phyloP scores from a whole-genome alignment of 2,888 invertebrate species.

The Lepeophtheirus nordmannii region DNA sequence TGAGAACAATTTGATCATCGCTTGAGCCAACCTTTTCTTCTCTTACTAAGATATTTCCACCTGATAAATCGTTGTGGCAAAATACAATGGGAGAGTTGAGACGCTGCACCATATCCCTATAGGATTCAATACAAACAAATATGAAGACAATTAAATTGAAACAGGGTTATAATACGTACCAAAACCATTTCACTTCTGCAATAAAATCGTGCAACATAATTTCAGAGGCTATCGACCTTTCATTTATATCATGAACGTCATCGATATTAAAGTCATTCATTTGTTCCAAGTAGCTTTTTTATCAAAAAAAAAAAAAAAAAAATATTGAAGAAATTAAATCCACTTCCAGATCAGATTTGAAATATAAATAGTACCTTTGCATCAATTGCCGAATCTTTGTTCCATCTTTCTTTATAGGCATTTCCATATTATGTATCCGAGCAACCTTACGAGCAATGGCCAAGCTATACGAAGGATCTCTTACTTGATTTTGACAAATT shows the following conservation, averaged over 20 bases:
- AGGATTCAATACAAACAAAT: slow-evolving; percentile 20
- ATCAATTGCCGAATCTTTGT: slow-evolving; percentile 1
- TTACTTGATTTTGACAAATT: slow-evolving; percentile 61
- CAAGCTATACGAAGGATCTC: slow-evolving; percentile 57
- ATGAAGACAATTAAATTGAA: background rate
- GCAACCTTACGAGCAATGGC: slow-evolving; percentile 87
- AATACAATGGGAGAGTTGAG: slow-evolving; percentile 67
- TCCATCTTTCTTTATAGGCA: slow-evolving; percentile 87
- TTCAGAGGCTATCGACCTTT: slow-evolving; percentile 35
- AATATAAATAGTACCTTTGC: background rate
- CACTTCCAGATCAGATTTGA: too few relatives aligned
- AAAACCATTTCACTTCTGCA: slow-evolving; percentile 52
- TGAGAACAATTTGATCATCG: slow-evolving; percentile 49
- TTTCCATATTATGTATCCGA: slow-evolving; percentile 74
- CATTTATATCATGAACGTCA: slow-evolving; percentile 35
- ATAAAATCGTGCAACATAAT: slow-evolving; percentile 44
- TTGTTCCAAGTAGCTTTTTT: slow-evolving; percentile 1
- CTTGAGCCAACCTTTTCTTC: slow-evolving; percentile 31
- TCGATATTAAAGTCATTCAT: slow-evolving; percentile 1
- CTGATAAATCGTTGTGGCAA: slow-evolving; percentile 88
- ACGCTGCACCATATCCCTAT: slow-evolving; percentile 38
- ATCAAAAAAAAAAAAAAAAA: too few relatives aligned
- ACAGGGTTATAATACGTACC: slow-evolving; percentile 24
- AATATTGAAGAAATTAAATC: too few relatives aligned
- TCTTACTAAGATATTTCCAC: slow-evolving; percentile 54